Evolutionary conservation across 2,797 vertebrate species (phyloP).

Genomic region (Adrianichthys oophorus): DNA sequence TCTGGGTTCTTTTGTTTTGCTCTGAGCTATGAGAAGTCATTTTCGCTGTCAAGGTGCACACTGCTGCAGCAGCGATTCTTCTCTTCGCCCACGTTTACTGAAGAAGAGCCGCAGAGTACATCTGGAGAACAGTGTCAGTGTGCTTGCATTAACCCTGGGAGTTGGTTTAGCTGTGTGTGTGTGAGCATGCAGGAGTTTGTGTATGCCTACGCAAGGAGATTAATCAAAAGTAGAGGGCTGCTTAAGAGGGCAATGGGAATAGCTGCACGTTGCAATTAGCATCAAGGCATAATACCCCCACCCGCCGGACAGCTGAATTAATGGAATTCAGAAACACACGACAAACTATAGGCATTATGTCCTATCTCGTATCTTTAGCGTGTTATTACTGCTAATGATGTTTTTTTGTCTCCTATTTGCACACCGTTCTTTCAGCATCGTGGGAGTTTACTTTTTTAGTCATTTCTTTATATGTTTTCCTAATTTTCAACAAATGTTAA

Average conservation of each 20-base stretch:
- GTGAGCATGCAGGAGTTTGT: constrained; percentile 56
- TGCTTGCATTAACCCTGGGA: constrained; percentile 62
- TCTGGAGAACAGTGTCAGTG: constrained; percentile 45
- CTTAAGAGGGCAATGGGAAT: constrained; percentile 75
- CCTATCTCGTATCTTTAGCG: constrained; percentile 40
- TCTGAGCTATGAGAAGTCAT: constrained; percentile 28
- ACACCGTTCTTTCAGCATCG: constrained; percentile 39
- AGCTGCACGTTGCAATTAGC: constrained; percentile 75
- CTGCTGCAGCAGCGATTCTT: constrained; percentile 33
- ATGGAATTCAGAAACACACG: constrained; percentile 54
- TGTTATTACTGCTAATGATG: constrained; percentile 57
- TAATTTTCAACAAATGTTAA: not conserved
- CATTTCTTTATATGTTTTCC: constrained; percentile 2
- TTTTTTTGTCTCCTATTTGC: constrained; percentile 42
- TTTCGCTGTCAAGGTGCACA: constrained; percentile 45
- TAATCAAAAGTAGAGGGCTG: constrained; percentile 68
- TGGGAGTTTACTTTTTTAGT: constrained; percentile 19
- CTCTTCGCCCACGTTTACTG: constrained; percentile 33
- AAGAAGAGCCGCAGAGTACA: constrained; percentile 33
- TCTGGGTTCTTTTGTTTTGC: constrained; percentile 33
- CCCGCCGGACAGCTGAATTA: constrained; percentile 73
- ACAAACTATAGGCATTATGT: constrained; percentile 48
- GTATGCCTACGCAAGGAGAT: constrained; percentile 67
- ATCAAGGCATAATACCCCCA: constrained; percentile 75
- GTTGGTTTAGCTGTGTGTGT: constrained; percentile 54